Conservation (phyloP, 2,888 invertebrate species). For the Plagodis dolabraria region DNA sequence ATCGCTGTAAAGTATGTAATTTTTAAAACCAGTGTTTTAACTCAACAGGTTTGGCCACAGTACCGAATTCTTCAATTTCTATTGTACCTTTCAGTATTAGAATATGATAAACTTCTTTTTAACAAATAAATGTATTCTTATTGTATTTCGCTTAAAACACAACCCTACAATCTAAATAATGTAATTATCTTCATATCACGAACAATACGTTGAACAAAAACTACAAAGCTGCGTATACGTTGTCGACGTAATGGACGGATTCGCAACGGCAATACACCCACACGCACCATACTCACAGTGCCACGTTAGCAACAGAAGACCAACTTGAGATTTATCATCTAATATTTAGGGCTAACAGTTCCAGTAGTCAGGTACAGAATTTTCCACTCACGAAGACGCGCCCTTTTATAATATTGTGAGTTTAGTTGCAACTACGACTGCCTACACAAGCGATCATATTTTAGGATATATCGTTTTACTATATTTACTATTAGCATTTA, state of each 20-base stretch:
- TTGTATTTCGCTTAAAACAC: conserved; percentile 3
- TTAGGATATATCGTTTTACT: no score
- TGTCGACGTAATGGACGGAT: conserved; percentile 43
- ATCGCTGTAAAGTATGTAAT: no score
- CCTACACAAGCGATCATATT: no score
- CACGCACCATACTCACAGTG: background rate
- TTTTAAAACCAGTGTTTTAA: no score
- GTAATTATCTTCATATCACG: conserved; percentile 49
- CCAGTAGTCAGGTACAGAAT: no score
- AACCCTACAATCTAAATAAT: conserved; percentile 42
- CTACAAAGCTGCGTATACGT: conserved; percentile 41
- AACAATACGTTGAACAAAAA: conserved; percentile 53
- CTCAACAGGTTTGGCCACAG: no score
- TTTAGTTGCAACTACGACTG: no score
- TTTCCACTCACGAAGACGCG: no score
- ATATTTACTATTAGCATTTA: no score
- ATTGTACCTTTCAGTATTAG: background rate
- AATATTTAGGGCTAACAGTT: no score
- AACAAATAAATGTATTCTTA: background rate
- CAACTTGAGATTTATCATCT: background rate
- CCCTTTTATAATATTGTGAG: no score
- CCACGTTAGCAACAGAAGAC: conserved; percentile 6
- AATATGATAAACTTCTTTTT: background rate
- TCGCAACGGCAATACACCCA: conserved; percentile 35
- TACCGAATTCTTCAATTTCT: no score